These are phyloP conservation scores for Oreochromis niloticus DNA, from an alignment of 2,113 vertebrate genomes.

Conservation along the genomic window DNA sequence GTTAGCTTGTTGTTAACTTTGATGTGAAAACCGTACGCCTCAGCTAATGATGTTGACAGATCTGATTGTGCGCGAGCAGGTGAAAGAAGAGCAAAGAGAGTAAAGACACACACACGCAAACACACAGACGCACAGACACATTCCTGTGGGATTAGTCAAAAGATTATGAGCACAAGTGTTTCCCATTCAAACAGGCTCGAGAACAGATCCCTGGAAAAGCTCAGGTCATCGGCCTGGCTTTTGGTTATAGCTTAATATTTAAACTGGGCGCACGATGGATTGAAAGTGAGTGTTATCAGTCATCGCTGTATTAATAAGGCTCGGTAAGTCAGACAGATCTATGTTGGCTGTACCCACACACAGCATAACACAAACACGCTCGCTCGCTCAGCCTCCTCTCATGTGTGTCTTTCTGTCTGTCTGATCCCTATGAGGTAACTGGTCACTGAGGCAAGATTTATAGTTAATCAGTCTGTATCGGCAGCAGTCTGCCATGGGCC, in stretches of 20 bases:
- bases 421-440: constrained; percentile 54
- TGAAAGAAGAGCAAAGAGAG: constrained; percentile 9
- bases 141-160: constrained; percentile 55
- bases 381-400: constrained; percentile 22
- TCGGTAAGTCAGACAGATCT: constrained; percentile 77
- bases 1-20: neutral
- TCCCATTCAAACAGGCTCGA: constrained; percentile 45
- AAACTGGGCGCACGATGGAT: constrained; percentile 82
- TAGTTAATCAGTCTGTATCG: constrained; percentile 63
- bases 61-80: neutral
- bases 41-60: constrained; percentile 2
- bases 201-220: constrained; percentile 49
- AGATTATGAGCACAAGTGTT: constrained; percentile 50
- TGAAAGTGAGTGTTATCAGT: constrained; percentile 82
- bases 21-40: neutral
- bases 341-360: constrained; percentile 72
- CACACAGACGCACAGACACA: neutral
- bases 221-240: constrained; percentile 35
- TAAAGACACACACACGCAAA: neutral
- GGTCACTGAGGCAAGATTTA: constrained; percentile 59
- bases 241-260: constrained; percentile 84
- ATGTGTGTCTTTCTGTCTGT: constrained; percentile 32
- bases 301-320: constrained; percentile 80
- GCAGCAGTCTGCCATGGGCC: constrained; percentile 42
- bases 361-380: constrained; percentile 13